Conservation (phyloP, 1,140 invertebrate genomes). For the Danaus plexippus region DNA sequence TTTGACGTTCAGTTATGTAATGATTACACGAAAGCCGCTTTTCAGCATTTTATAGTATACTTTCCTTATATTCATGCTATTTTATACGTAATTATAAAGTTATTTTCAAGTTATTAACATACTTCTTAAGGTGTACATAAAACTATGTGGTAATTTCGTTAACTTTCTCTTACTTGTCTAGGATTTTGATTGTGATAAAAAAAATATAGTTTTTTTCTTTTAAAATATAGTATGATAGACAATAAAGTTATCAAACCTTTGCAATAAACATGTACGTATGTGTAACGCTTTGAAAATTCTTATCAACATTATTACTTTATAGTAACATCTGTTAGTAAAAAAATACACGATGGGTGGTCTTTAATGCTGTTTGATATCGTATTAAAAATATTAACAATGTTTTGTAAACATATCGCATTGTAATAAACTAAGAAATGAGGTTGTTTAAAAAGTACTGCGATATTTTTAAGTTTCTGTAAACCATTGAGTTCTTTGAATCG, state of each 20-base stretch:
- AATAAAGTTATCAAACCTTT: constrained; percentile 1
- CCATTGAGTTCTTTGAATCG: constrained; percentile 15
- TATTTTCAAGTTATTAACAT: no score
- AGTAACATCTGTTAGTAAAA: constrained; percentile 39
- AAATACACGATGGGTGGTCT: constrained; percentile 55
- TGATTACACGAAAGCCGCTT: no score
- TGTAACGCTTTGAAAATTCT: constrained; percentile 27
- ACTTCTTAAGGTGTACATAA: no score
- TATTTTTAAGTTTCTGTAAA: constrained; percentile 19
- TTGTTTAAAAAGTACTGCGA: constrained; percentile 22
- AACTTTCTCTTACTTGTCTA: no score
- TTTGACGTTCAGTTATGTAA: no score
- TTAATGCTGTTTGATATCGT: constrained; percentile 32
- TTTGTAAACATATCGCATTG: constrained; percentile 52
- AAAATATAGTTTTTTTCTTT: no score
- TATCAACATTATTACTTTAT: constrained; percentile 47
- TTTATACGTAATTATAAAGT: no score
- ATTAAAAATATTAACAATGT: constrained; percentile 44
- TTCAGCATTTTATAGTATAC: no score
- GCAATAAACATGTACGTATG: constrained; percentile 14
- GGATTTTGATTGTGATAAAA: no score
- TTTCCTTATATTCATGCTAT: no score
- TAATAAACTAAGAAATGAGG: constrained; percentile 28
- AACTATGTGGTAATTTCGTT: no score
- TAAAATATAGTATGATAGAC: no score